Conservation (phyloP, 2,888 invertebrate genomes). For the Synergus gifuensis region DNA sequence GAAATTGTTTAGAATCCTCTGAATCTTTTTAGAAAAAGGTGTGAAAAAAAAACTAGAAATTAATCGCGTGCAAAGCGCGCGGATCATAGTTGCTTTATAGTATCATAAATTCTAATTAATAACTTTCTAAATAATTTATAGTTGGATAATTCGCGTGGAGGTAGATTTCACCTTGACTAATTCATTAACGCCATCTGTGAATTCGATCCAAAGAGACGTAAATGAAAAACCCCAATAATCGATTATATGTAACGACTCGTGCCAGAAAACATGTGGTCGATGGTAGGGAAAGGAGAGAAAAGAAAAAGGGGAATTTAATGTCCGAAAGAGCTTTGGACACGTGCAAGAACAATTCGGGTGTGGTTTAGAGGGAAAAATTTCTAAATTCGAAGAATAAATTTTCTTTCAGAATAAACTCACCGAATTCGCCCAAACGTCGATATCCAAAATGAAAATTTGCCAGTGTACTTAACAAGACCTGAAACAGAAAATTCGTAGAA, state of each 20-base stretch:
- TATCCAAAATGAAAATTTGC: too few relatives aligned
- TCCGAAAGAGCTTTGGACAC: background rate
- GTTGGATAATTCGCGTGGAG: background rate
- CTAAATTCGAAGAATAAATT: too few relatives aligned
- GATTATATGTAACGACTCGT: background rate
- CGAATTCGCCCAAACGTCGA: too few relatives aligned
- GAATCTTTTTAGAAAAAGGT: too few relatives aligned
- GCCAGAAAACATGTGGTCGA: slow-evolving; percentile 1
- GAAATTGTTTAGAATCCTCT: too few relatives aligned
- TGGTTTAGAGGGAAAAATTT: background rate
- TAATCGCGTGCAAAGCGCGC: too few relatives aligned
- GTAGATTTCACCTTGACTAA: background rate
- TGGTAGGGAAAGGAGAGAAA: background rate
- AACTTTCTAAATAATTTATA: background rate
- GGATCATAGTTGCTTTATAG: too few relatives aligned
- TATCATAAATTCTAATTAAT: background rate
- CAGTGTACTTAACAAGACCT: too few relatives aligned
- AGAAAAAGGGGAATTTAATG: background rate
- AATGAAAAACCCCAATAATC: slow-evolving; percentile 6
- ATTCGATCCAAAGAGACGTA: background rate
- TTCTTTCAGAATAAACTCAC: too few relatives aligned
- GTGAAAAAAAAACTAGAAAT: too few relatives aligned
- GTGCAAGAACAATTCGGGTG: background rate
- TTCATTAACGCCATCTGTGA: slow-evolving; percentile 5
- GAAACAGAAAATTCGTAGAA: too few relatives aligned